Base-by-base conservation (phyloP, 2,888 invertebrate genomes). In the Terebella lapidaria region DNA sequence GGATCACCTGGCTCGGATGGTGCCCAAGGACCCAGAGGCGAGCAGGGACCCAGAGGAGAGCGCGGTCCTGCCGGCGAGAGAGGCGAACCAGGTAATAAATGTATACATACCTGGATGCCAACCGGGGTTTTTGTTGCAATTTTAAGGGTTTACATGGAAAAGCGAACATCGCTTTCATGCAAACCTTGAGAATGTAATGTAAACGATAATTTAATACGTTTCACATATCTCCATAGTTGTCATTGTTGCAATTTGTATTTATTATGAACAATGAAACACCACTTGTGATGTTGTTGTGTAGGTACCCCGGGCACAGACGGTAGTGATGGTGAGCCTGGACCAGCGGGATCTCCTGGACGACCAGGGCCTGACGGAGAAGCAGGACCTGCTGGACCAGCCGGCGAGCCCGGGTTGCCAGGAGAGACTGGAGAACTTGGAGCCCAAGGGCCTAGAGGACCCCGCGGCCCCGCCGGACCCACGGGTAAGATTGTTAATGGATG, bases 401-500 rank as follows among this genome's bases (percentile, higher is more conserved):
- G 42, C 24, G 26, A 59, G 54, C 20, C 53, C 5, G 55, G 63
- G 26, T 26, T n/a, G 20, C 27, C n/a, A 35, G 61, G 61, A 10
- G n/a, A 22, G 29, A 24, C 20, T 10, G 64, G 64, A 25, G 51
- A 59, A 51, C 52, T 30, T 30, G 66, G 66, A 52, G 28, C 26
- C 2, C 51, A 28, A 26, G 68, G 68, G 22, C 51, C 28, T 2
- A 3, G 47, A 26, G 68, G 68, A 42, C 30, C 54, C 30, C 30
- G 49, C 45, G 67, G 67, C 10, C 28, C 54, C 20, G 35, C 62
- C 22, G 67, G 67, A 47, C 26, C 22, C 10, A 25, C 52, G 25
- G 64, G 64, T n/a, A n/a, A 45, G 3, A 27, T 28, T 15, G 61
- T 57, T n/a, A 29, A 29, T 46, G 5, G 18, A 47, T 61, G 64